Evolutionary conservation across 2,113 vertebrate species (phyloP), one percentile per base, ranked within the genome.

Genomic region (Cyphomyrus plagiostoma): DNA sequence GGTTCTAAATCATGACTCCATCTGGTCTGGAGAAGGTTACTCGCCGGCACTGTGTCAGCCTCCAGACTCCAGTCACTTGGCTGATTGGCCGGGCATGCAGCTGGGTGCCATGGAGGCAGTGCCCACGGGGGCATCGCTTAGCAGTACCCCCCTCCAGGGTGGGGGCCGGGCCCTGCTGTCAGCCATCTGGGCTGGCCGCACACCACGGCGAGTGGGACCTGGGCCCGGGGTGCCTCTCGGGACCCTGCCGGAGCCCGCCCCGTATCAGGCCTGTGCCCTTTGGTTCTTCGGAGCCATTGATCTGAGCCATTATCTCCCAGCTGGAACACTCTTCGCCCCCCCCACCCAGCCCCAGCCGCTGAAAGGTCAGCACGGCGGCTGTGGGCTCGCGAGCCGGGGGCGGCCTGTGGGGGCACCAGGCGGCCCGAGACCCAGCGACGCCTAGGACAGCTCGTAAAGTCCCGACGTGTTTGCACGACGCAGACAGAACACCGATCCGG

Each of bases 11-110:
- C 92, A 91, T 91, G 89, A 88, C 92, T 90, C 93, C 93, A 93
- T 93, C 93, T 93, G 92, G 77, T 91, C 84, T 70, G 85, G 91
- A 92, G 91, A 93, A 93, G 93, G 93, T 93, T 91, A 93, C 91
- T 89, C 62, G 26, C 90, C 86, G 88, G 86, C 90, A 90, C 86
- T 89, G 91, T 91, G 91, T 93, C 90, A 91, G 90, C 92, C 89
- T 53, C 88, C 83, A 62, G 17, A 77, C 52, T 58, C 52, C n/a
- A 11, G 49, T 89, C 89, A 13, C 56, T 83, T 85, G 62, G 89
- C 90, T 90, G 88, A 88, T 88, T 90, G 91, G 48, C 89, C 89
- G 49, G 90, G 70, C 90, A 86, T 53, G 89, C 91, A 91, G 88
- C 90, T 92, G 90, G 86, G 89, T 35, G 21, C 30, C 26, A 21